These are phyloP conservation scores for Pseudochromis fuscus DNA, from an alignment of 2,797 vertebrate species.

Conservation along the genomic window DNA sequence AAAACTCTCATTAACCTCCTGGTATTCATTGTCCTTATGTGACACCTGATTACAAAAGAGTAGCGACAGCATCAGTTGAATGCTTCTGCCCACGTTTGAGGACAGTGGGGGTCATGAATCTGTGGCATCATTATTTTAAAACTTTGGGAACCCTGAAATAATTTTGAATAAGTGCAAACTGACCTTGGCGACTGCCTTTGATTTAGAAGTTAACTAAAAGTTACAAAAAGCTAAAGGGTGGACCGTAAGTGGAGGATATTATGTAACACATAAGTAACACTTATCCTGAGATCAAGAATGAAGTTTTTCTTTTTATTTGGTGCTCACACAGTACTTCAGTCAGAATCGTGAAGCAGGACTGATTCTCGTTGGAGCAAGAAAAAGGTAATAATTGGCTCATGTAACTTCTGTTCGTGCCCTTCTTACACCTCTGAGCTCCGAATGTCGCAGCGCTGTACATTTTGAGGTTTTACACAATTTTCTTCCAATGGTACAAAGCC, in stretches of 20 bases:
- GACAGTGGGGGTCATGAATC: too few species aligned
- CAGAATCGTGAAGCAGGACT: neutral
- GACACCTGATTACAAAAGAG: too few species aligned
- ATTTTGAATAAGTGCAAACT: too few species aligned
- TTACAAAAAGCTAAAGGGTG: constrained; percentile 1
- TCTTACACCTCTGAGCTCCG: constrained; percentile 3
- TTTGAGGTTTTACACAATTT: constrained; percentile 27
- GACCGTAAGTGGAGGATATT: neutral
- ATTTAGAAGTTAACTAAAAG: neutral
- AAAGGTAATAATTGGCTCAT: constrained; percentile 18
- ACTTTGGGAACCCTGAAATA: too few species aligned
- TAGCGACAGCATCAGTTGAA: too few species aligned
- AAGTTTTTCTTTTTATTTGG: neutral
- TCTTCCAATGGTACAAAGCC: constrained; percentile 40
- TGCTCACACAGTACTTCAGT: constrained; percentile 11
- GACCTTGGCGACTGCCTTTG: too few species aligned
- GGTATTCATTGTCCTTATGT: too few species aligned
- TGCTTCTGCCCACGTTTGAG: too few species aligned
- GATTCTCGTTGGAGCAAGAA: neutral
- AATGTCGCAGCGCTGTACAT: constrained; percentile 2
- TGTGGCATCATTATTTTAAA: too few species aligned
- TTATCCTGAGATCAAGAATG: neutral
- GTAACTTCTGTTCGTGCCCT: constrained; percentile 1
- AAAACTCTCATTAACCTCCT: too few species aligned
- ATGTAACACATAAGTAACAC: neutral